phyloP scores from a whole-genome alignment of 2,888 invertebrate species.

The Germaria angustata region DNA sequence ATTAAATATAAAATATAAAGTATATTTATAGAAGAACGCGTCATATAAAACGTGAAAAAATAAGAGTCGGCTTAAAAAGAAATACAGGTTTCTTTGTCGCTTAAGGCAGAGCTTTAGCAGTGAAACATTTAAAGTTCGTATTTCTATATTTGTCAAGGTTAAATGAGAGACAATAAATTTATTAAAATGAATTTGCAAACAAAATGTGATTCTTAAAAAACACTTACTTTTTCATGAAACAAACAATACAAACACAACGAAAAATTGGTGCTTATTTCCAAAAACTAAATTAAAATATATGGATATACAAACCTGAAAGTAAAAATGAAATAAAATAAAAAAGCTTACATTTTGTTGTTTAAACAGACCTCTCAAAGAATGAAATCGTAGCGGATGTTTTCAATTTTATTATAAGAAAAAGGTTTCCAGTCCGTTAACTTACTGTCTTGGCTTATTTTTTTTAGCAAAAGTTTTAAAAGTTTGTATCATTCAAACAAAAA shows the following conservation, averaged over 20 bases:
- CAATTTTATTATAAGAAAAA: not conserved
- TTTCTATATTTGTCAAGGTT: constrained; percentile 50
- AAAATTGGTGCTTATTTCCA: constrained; percentile 13
- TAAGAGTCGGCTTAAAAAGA: constrained; percentile 10
- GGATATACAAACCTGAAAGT: constrained; percentile 43
- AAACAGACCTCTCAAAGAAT: not conserved
- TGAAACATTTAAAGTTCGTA: constrained; percentile 31
- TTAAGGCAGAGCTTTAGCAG: not conserved
- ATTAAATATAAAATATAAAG: not conserved
- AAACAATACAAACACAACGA: constrained; percentile 24
- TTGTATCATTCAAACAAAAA: constrained; percentile 18
- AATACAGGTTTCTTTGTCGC: constrained; percentile 53
- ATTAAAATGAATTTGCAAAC: constrained; percentile 38
- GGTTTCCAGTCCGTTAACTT: not conserved
- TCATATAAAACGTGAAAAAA: not conserved
- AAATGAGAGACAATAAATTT: constrained; percentile 49
- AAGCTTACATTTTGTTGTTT: constrained; percentile 6
- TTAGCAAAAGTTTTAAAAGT: not conserved
- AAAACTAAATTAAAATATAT: constrained; percentile 21
- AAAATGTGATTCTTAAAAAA: constrained; percentile 11
- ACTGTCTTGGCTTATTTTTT: not conserved
- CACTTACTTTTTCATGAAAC: constrained; percentile 10
- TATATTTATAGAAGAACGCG: too few species aligned
- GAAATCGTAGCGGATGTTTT: too few species aligned
- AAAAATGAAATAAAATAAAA: constrained; percentile 24